Evolutionary conservation across 1,140 invertebrate species (phyloP).

Genomic region (Liolophura sinensis): DNA sequence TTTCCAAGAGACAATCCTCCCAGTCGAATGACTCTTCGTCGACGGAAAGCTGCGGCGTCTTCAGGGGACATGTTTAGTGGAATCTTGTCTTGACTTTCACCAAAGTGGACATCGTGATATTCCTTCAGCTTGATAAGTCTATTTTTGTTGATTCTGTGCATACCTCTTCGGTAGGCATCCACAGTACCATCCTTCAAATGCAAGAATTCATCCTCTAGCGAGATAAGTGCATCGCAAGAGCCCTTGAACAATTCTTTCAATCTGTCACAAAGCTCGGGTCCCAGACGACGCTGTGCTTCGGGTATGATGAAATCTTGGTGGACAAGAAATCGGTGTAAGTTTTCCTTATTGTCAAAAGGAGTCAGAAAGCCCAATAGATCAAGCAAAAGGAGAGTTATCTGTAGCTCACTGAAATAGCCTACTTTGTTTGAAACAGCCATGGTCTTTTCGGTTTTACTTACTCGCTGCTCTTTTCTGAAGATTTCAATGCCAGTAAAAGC

Average conservation of each 20-base stretch:
- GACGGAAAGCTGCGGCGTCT: conserved; percentile 17
- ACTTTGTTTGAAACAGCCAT: conserved; percentile 17
- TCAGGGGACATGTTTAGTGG: conserved; percentile 14
- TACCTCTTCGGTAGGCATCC: conserved; percentile 5
- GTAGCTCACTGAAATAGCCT: conserved; percentile 27
- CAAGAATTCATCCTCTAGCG: conserved; percentile 26
- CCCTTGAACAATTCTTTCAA: conserved; percentile 18
- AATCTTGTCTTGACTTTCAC: conserved; percentile 23
- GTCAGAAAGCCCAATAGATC: conserved; percentile 15
- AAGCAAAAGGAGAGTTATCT: conserved; percentile 17
- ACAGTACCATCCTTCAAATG: conserved; percentile 24
- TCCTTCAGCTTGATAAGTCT: conserved; percentile 12
- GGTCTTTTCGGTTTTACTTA: conserved; percentile 13
- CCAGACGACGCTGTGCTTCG: conserved; percentile 2
- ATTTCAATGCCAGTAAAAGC: conserved; percentile 14
- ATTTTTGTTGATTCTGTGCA: conserved; percentile 1
- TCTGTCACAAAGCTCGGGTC: conserved; percentile 4
- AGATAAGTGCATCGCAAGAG: conserved; percentile 12
- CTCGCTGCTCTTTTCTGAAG: conserved; percentile 25
- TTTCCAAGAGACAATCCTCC: conserved; percentile 18
- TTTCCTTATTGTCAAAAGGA: conserved; percentile 5
- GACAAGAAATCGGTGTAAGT: conserved; percentile 22
- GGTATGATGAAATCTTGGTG: conserved; percentile 10
- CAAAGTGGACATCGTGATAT: conserved; percentile 27
- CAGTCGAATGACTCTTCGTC: conserved; percentile 21